Evolutionary conservation across 2,113 vertebrate genomes (phyloP).

Genomic region (Phalacrocorax aristotelis): DNA sequence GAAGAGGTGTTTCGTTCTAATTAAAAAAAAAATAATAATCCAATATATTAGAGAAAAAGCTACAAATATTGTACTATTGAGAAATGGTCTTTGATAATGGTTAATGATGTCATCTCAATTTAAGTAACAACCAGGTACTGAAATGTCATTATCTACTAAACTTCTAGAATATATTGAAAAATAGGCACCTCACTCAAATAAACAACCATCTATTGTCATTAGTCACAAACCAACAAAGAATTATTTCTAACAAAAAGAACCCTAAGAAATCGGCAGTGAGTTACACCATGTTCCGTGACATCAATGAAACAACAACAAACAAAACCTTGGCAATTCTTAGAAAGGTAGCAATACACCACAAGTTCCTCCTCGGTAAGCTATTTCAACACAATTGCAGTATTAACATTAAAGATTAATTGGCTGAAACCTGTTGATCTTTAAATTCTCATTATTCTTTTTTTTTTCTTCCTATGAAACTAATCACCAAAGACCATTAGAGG

Average conservation of each 20-base stretch:
- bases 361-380: not conserved
- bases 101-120: not conserved
- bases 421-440: not conserved
- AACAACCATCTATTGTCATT: not conserved
- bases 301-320: not conserved
- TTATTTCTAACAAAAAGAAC: not conserved
- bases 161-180: not conserved
- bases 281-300: not conserved
- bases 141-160: not conserved
- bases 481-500: not conserved
- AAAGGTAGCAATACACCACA: not conserved
- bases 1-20: not conserved
- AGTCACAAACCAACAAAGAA: not conserved
- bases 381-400: not conserved
- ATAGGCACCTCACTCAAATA: not conserved
- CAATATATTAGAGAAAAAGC: not conserved
- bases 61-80: not conserved
- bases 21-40: not conserved
- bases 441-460: not conserved
- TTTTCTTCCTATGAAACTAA: not conserved
- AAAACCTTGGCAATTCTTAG: not conserved
- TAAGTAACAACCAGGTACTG: not conserved
- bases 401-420: not conserved
- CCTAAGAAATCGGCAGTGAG: not conserved
- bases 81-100: not conserved